Percentiles rank a stretch among this genome's conserved stretches.
These are phyloP conservation scores for Passerina amoena DNA, from an alignment of 2,113 vertebrate genomes.

Conservation along the genomic window DNA sequence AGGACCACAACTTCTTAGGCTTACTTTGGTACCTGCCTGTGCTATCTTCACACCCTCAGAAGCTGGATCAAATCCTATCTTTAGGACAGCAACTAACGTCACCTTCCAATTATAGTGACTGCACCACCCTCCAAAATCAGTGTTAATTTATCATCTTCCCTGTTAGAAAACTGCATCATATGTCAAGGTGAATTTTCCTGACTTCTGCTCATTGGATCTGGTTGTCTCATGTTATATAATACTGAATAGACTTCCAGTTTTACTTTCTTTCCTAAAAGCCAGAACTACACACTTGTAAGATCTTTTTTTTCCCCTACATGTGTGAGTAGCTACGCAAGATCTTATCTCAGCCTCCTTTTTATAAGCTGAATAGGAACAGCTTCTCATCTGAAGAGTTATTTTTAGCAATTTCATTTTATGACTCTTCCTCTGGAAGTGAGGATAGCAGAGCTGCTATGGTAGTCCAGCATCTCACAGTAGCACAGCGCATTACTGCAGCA, in stretches of 20 bases:
- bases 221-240: constrained; percentile 14
- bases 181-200: constrained; percentile 54
- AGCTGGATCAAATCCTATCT: constrained; percentile 49
- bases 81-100: constrained; percentile 38
- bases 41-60: neutral
- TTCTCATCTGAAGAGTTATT: constrained; percentile 48
- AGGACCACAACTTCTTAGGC: neutral
- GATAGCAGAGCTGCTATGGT: neutral
- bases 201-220: constrained; percentile 3
- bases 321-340: constrained; percentile 2
- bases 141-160: constrained; percentile 60
- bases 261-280: constrained; percentile 27
- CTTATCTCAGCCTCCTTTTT: constrained; percentile 22
- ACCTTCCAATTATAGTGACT: constrained; percentile 57
- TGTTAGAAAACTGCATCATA: constrained; percentile 45
- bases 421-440: constrained; percentile 38
- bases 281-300: neutral
- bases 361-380: constrained; percentile 16
- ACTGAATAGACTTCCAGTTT: neutral
- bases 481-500: neutral
- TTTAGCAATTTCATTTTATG: constrained; percentile 48
- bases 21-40: neutral
- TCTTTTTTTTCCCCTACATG: neutral
- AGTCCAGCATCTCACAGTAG: constrained; percentile 14
- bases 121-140: constrained; percentile 56